phyloP scores from a whole-genome alignment of 2,113 vertebrate species.

The Zonotrichia leucophrys region DNA sequence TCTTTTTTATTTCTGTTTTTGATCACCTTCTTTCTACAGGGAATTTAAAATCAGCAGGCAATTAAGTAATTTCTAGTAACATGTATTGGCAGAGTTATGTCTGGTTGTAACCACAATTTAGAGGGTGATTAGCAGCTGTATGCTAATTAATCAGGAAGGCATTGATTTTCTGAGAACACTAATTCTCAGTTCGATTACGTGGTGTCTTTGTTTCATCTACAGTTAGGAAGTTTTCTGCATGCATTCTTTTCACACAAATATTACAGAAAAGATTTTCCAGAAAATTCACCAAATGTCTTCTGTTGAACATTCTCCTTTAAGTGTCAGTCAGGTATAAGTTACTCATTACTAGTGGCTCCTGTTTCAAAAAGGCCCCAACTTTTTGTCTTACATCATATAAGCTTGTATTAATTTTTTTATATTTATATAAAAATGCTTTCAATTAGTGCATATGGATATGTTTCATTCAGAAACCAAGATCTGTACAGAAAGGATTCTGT shows the following conservation, averaged over 20 bases:
- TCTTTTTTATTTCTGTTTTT: neutral
- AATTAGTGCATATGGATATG: neutral
- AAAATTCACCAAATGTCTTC: neutral
- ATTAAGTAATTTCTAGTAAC: slow-evolving; percentile 23
- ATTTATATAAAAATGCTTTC: neutral
- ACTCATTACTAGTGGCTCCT: neutral
- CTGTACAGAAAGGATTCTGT: neutral
- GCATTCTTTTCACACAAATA: neutral
- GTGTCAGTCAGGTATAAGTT: neutral
- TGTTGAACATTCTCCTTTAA: neutral
- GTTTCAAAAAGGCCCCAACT: neutral
- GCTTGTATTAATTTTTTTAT: neutral
- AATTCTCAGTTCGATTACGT: slow-evolving; percentile 61
- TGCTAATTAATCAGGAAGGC: slow-evolving; percentile 67
- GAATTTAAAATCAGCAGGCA: slow-evolving; percentile 19
- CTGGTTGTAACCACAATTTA: slow-evolving; percentile 54
- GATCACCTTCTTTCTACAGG: neutral
- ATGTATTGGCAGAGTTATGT: slow-evolving; percentile 39
- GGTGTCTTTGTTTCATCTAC: slow-evolving; percentile 47
- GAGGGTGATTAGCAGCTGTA: slow-evolving; percentile 74
- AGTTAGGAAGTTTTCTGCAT: neutral
- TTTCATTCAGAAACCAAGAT: neutral
- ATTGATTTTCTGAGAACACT: slow-evolving; percentile 67
- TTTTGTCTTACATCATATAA: neutral
- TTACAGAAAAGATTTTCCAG: neutral